phyloP scores from a whole-genome alignment of 2,113 vertebrate species.

The zebrafish (Danio rerio) region DNA sequence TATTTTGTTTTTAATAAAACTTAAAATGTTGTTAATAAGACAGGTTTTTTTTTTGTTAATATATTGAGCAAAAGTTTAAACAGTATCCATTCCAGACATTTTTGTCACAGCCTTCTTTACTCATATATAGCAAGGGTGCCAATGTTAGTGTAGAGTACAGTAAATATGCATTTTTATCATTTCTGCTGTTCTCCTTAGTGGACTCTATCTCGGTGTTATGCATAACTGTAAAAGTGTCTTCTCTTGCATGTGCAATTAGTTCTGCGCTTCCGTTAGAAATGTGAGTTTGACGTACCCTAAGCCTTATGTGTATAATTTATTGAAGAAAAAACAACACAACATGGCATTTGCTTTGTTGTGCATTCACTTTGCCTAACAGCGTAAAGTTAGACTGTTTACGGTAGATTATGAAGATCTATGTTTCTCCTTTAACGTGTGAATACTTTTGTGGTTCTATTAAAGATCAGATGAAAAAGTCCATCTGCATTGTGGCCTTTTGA shows the following conservation, averaged over 20 bases:
- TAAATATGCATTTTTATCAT: conserved; percentile 9
- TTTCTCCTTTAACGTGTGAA: conserved; percentile 39
- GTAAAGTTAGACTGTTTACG: conserved; percentile 1
- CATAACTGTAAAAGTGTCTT: conserved; percentile 20
- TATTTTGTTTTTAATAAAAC: too few species aligned
- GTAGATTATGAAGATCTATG: conserved; percentile 24
- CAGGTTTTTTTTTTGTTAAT: too few species aligned
- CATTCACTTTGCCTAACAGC: conserved; percentile 23
- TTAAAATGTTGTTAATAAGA: too few species aligned
- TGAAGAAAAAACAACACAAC: background rate
- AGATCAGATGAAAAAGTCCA: conserved; percentile 20
- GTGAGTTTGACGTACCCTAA: conserved; percentile 39
- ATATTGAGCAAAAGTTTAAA: too few species aligned
- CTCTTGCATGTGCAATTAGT: conserved; percentile 35
- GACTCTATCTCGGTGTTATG: conserved; percentile 6
- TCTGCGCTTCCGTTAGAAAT: conserved; percentile 38
- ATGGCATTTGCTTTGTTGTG: conserved; percentile 36
- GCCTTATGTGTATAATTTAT: conserved; percentile 42
- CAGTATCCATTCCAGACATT: too few species aligned
- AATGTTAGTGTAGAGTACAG: background rate
- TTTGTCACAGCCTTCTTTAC: too few species aligned
- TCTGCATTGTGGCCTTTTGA: conserved; percentile 25
- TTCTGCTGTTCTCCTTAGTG: conserved; percentile 24
- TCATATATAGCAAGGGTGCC: too few species aligned
- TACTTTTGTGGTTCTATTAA: conserved; percentile 45